These are phyloP conservation scores for Copidosoma floridanum DNA, from an alignment of 1,140 invertebrate genomes.

Conservation along the genomic window DNA sequence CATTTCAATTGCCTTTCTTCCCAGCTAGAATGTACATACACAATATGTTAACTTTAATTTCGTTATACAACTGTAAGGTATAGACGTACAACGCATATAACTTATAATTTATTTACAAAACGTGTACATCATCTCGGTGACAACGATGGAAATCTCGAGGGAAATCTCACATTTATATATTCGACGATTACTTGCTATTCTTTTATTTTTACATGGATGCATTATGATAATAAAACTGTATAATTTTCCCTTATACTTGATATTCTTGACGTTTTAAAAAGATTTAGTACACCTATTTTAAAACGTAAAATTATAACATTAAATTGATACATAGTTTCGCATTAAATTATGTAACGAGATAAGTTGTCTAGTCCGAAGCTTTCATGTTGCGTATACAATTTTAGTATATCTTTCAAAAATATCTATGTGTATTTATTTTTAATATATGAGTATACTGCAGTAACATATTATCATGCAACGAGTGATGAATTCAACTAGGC, in stretches of 20 bases:
- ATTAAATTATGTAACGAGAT: too few relatives aligned
- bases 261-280: too few relatives aligned
- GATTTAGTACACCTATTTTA: too few relatives aligned
- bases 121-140: conserved; percentile 33
- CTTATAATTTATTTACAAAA: conserved; percentile 48
- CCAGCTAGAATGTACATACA: conserved; percentile 5
- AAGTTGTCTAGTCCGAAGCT: not conserved
- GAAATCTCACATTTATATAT: too few relatives aligned
- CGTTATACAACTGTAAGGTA: conserved; percentile 11
- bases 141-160: conserved; percentile 34
- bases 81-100: too few relatives aligned
- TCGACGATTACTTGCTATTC: too few relatives aligned
- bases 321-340: too few relatives aligned
- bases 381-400: not conserved
- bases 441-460: not conserved
- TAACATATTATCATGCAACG: too few relatives aligned
- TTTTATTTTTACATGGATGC: too few relatives aligned
- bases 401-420: not conserved
- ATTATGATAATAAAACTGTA: too few relatives aligned
- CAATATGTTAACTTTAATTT: conserved; percentile 6
- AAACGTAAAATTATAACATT: too few relatives aligned
- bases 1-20: not conserved
- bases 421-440: not conserved
- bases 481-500: not conserved
- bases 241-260: too few relatives aligned